phyloP scores from a whole-genome alignment of 2,797 vertebrate genomes.

The Schizopygopsis pylzovi region DNA sequence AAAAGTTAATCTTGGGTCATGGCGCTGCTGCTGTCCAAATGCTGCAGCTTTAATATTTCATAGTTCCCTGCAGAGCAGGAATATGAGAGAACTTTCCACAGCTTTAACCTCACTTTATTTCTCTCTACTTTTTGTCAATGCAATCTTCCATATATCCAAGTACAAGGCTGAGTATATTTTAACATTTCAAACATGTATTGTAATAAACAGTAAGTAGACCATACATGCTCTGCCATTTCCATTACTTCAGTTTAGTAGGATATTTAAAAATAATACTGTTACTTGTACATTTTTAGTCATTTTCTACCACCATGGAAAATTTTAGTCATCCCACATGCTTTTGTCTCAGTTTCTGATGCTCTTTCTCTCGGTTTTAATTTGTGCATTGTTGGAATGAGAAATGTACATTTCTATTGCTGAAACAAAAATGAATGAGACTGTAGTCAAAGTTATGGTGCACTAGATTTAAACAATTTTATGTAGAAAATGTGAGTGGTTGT shows the following conservation, averaged over 20 bases:
- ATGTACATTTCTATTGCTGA: neutral
- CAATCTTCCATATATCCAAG: neutral
- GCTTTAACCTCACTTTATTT: conserved; percentile 2
- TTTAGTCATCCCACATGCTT: conserved; percentile 2
- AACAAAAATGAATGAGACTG: neutral
- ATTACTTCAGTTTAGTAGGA: neutral
- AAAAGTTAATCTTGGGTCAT: conserved; percentile 59
- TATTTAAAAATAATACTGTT: neutral
- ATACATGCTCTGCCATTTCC: neutral
- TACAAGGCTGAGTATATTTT: neutral
- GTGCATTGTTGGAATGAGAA: neutral
- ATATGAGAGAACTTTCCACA: conserved; percentile 31
- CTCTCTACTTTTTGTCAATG: neutral
- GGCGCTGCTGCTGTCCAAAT: conserved; percentile 41
- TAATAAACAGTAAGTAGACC: neutral
- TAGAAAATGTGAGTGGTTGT: neutral
- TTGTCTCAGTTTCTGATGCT: conserved; percentile 8
- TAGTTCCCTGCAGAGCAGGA: conserved; percentile 34
- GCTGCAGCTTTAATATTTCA: conserved; percentile 59
- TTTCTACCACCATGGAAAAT: neutral
- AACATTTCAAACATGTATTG: neutral
- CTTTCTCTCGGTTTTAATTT: conserved; percentile 1
- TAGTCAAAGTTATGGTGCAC: neutral
- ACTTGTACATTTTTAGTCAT: neutral
- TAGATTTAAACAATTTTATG: neutral